Evolutionary conservation across 2,888 invertebrate species (phyloP).

Genomic region (Helobdella robusta): DNA sequence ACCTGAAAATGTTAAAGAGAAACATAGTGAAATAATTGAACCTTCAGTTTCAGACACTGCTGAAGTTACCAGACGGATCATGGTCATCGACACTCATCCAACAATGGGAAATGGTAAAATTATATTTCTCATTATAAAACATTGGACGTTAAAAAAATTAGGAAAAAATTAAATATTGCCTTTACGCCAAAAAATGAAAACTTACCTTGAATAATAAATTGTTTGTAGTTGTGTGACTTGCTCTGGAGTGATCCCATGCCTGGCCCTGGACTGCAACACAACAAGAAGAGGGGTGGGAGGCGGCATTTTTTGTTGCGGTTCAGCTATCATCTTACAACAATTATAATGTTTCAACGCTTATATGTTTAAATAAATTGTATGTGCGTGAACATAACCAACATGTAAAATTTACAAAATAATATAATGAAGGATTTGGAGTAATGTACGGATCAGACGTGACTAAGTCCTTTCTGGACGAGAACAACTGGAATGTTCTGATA

Average conservation of each 20-base stretch:
- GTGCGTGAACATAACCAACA: too few relatives aligned
- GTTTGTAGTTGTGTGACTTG: constrained; percentile 71
- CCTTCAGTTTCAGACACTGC: not conserved
- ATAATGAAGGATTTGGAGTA: constrained; percentile 85
- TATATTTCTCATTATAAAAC: not conserved
- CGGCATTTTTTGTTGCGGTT: too few relatives aligned
- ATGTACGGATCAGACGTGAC: constrained; percentile 88
- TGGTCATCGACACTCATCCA: not conserved
- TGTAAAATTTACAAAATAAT: too few relatives aligned
- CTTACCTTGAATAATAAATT: not conserved
- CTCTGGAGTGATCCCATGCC: constrained; percentile 80
- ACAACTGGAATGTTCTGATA: constrained; percentile 68
- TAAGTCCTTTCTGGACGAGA: constrained; percentile 64
- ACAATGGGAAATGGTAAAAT: constrained; percentile 8
- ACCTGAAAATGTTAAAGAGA: not conserved
- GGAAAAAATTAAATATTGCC: not conserved
- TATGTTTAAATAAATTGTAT: too few relatives aligned
- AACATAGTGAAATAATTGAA: not conserved
- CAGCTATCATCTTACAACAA: too few relatives aligned
- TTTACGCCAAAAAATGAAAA: not conserved
- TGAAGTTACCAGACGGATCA: not conserved
- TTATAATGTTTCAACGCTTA: too few relatives aligned
- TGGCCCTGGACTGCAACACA: constrained; percentile 43
- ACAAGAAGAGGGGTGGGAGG: constrained; percentile 63
- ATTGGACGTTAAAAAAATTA: not conserved